phyloP scores from a whole-genome alignment of 2,888 invertebrate genomes.

The Andrena hattorfiana region DNA sequence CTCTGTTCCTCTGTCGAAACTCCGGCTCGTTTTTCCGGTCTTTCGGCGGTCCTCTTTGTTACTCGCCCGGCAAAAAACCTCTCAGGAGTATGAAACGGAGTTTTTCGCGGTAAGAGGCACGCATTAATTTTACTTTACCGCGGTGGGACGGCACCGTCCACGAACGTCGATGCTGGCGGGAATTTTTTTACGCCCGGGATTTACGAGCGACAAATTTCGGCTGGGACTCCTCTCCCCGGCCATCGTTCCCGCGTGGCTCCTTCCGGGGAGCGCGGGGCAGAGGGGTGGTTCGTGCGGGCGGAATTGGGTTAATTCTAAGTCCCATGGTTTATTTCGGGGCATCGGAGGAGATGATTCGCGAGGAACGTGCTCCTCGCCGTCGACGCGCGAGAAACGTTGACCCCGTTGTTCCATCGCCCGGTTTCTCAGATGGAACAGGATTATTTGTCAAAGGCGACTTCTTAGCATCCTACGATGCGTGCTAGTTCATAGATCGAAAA shows the following conservation, averaged over 20 bases:
- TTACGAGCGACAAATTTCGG: constrained; percentile 29
- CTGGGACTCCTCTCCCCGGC: background rate
- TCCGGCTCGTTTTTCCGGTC: constrained; percentile 30
- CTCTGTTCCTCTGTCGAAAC: background rate
- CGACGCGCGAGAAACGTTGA: constrained; percentile 11
- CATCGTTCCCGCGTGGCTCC: background rate
- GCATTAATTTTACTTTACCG: constrained; percentile 48
- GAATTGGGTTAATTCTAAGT: constrained; percentile 38
- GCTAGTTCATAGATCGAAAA: no score
- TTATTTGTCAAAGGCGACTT: background rate
- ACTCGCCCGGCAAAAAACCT: constrained; percentile 48
- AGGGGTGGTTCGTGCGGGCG: background rate
- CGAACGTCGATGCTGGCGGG: constrained; percentile 29
- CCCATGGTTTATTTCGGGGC: constrained; percentile 23
- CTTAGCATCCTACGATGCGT: background rate
- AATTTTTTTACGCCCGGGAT: constrained; percentile 22
- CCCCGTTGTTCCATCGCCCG: background rate
- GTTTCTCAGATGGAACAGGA: background rate
- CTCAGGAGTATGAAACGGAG: constrained; percentile 57
- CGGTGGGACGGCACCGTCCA: constrained; percentile 5
- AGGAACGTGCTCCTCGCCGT: constrained; percentile 16
- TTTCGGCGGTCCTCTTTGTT: constrained; percentile 36
- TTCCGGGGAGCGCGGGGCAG: background rate
- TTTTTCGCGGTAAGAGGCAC: constrained; percentile 35
- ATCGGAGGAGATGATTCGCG: constrained; percentile 24